Conservation (phyloP, 2,797 vertebrate genomes). For the Synaphobranchus kaupii region DNA sequence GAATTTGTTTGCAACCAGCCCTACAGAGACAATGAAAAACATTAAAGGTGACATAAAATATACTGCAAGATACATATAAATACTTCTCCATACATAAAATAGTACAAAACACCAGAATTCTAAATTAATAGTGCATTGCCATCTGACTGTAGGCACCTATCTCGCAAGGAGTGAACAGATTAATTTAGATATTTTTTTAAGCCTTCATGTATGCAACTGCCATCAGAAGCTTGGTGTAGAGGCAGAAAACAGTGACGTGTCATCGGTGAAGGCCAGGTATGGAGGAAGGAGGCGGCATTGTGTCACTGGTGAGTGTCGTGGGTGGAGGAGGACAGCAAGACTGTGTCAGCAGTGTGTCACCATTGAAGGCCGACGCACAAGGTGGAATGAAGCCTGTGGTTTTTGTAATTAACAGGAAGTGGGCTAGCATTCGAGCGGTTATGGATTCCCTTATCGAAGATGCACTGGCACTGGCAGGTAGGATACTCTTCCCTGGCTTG, state of each 20-base stretch:
- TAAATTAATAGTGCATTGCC: neutral
- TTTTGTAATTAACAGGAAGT: conserved; percentile 62
- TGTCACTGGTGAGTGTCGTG: conserved; percentile 2
- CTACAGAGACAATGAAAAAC: neutral
- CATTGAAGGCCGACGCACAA: neutral
- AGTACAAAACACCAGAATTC: neutral
- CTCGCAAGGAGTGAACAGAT: neutral
- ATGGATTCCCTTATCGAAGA: conserved; percentile 68
- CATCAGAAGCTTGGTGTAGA: neutral
- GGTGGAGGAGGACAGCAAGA: conserved; percentile 23
- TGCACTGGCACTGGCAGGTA: neutral
- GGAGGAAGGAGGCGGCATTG: conserved; percentile 1
- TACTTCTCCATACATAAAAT: neutral
- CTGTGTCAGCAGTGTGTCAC: conserved; percentile 22
- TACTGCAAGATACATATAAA: neutral
- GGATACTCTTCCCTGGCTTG: conserved; percentile 4
- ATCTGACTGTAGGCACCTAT: neutral
- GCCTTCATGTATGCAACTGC: neutral
- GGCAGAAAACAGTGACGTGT: conserved; percentile 22
- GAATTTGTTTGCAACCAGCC: neutral
- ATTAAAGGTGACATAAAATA: neutral
- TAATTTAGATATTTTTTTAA: conserved; percentile 5
- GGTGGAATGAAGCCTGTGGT: neutral
- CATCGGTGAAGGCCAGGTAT: conserved; percentile 10
- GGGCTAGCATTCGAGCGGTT: conserved; percentile 61